Conservation (phyloP, 2,888 invertebrate species). For the Mythimna lalbum region DNA sequence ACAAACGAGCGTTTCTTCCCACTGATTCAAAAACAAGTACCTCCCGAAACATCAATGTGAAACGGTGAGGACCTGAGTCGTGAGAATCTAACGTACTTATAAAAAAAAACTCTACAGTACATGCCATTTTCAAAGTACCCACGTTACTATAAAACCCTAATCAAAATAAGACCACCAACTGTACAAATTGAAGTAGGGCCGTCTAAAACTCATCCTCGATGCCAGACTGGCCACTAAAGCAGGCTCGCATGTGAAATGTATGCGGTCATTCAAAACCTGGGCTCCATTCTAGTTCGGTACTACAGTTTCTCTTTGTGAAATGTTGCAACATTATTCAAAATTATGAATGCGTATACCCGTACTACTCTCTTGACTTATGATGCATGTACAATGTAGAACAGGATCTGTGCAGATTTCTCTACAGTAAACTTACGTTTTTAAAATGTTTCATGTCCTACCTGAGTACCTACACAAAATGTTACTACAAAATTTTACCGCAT, state of each 20-base stretch:
- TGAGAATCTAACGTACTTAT: too few species aligned
- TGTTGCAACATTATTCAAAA: slow-evolving; percentile 55
- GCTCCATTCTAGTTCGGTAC: slow-evolving; percentile 22
- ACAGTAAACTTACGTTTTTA: slow-evolving; percentile 7
- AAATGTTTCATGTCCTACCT: slow-evolving; percentile 8
- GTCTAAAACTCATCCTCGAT: slow-evolving; percentile 4
- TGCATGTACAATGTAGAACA: background rate
- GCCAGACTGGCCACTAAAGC: slow-evolving; percentile 29
- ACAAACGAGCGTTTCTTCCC: too few species aligned
- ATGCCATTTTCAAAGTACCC: background rate
- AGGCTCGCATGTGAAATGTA: slow-evolving; percentile 34
- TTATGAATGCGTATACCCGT: slow-evolving; percentile 40
- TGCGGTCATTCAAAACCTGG: slow-evolving; percentile 43
- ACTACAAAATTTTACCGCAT: background rate
- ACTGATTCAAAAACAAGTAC: too few species aligned
- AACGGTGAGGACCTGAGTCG: too few species aligned
- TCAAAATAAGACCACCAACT: background rate
- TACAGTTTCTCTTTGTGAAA: slow-evolving; percentile 52
- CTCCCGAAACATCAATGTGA: too few species aligned
- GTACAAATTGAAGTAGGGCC: slow-evolving; percentile 26
- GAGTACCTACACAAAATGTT: background rate
- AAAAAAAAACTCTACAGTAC: too few species aligned
- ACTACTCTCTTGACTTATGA: slow-evolving; percentile 22
- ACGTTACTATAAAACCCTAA: background rate
- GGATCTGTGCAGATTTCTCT: slow-evolving; percentile 6